These are phyloP conservation scores for Lutjanus erythropterus DNA, from an alignment of 2,113 vertebrate genomes.

Conservation along the genomic window DNA sequence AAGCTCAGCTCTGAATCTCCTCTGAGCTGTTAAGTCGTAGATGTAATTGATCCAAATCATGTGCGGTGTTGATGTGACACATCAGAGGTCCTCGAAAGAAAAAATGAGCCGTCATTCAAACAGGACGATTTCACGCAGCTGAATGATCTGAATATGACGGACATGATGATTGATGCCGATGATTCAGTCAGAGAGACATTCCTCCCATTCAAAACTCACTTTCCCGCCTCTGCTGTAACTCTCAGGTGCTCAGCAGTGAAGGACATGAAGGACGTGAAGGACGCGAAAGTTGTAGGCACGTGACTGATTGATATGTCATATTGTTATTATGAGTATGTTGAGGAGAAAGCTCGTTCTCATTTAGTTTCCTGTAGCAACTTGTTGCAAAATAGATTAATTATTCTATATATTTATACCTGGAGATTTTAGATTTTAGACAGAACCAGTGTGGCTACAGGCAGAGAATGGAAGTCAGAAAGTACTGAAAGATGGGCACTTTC, in stretches of 20 bases:
- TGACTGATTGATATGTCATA: too few species aligned
- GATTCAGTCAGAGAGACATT: background rate
- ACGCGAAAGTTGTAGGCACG: too few species aligned
- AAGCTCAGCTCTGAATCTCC: constrained; percentile 6
- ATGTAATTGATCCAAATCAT: constrained; percentile 3
- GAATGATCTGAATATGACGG: background rate
- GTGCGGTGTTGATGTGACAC: background rate
- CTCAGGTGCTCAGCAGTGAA: background rate
- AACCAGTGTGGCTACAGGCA: too few species aligned
- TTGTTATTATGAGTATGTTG: background rate
- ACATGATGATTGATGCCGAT: background rate
- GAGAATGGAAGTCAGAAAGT: too few species aligned
- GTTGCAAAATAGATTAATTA: too few species aligned
- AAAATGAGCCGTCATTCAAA: background rate
- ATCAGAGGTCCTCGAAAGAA: background rate
- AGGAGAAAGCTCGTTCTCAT: background rate
- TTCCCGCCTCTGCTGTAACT: background rate
- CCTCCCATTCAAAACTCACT: background rate
- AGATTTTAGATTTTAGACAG: too few species aligned
- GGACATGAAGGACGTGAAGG: too few species aligned
- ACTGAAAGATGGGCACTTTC: too few species aligned
- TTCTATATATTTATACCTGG: too few species aligned
- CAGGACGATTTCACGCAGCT: background rate
- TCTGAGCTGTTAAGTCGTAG: background rate
- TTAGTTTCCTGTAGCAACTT: background rate